Conservation (phyloP, 2,113 vertebrate species). For the Donacobius atricapilla region DNA sequence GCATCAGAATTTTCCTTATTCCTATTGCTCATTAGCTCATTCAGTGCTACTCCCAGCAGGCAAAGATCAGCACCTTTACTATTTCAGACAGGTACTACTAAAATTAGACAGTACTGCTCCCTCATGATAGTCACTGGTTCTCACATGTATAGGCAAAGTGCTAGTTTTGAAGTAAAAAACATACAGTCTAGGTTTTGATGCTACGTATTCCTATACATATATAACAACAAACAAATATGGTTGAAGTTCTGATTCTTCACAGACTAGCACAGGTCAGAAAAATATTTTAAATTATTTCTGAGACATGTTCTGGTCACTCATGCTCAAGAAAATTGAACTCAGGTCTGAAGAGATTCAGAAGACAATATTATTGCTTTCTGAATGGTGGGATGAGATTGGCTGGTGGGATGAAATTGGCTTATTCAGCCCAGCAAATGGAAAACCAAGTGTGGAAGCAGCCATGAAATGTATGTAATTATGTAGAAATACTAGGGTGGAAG, state of each 20-base stretch:
- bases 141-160: not conserved
- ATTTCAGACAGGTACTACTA: not conserved
- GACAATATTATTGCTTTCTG: too few species aligned
- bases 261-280: not conserved
- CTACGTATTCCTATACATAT: accelerated
- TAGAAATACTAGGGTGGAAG: not conserved
- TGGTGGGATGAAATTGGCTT: not conserved
- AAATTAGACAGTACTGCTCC: not conserved
- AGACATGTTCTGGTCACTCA: not conserved
- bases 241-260: not conserved
- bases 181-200: not conserved
- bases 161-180: not conserved
- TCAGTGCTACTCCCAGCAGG: not conserved
- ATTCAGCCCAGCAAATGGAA: not conserved
- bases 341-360: not conserved
- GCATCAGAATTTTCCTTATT: not conserved
- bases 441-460: not conserved
- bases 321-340: not conserved
- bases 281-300: not conserved
- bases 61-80: not conserved
- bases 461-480: not conserved
- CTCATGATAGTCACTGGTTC: not conserved
- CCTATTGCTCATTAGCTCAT: not conserved
- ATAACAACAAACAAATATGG: not conserved
- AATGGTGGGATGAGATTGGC: too few species aligned